A percentile compares a stretch with the other conserved stretches of the same genome.
These are phyloP conservation scores for Sepioteuthis lessoniana DNA, from an alignment of 2,888 invertebrate species.

Conservation along the genomic window DNA sequence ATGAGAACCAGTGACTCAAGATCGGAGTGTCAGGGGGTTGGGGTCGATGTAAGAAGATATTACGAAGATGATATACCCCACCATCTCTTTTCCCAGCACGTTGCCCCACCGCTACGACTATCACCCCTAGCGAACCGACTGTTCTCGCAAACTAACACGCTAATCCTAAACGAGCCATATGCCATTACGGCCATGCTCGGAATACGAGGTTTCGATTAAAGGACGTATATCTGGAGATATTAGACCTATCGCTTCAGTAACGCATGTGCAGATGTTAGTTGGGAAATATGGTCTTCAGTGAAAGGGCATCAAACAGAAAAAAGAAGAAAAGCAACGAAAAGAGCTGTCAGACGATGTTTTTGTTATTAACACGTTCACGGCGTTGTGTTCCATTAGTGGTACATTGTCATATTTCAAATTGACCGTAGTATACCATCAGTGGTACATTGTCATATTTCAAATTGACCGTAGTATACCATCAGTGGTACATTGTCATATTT, in stretches of 20 bases:
- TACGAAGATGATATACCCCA: background rate
- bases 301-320: too few species aligned
- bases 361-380: too few species aligned
- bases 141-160: background rate
- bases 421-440: too few species aligned
- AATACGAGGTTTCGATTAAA: background rate
- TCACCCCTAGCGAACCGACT: background rate
- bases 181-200: background rate
- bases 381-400: too few species aligned
- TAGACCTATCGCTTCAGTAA: background rate
- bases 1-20: conserved; percentile 33
- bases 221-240: background rate
- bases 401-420: too few species aligned
- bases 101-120: background rate
- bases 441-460: too few species aligned
- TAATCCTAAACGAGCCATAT: background rate
- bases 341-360: too few species aligned
- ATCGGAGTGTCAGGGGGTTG: background rate
- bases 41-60: background rate
- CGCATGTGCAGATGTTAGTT: background rate
- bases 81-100: background rate
- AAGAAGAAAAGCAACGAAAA: too few species aligned
- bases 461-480: too few species aligned
- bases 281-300: too few species aligned
- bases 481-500: too few species aligned